phyloP scores from a whole-genome alignment of 2,888 invertebrate species.

The Drosophila borborema region DNA sequence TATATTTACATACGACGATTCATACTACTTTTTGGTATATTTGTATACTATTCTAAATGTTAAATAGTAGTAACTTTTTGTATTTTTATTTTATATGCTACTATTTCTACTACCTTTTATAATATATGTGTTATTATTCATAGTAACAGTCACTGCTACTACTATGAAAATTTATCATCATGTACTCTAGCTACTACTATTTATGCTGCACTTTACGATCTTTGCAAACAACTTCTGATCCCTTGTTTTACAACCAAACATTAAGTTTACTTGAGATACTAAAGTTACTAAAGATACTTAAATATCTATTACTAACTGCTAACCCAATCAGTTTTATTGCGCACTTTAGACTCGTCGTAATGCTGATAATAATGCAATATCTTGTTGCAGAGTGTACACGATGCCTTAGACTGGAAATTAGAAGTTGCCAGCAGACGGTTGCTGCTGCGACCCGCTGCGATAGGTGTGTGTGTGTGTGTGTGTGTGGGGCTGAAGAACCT shows the following conservation, averaged over 20 bases:
- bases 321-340: neutral
- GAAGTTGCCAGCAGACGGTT: conserved; percentile 9
- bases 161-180: neutral
- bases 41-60: neutral
- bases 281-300: neutral
- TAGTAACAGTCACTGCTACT: neutral
- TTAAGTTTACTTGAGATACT: neutral
- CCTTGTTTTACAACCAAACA: neutral
- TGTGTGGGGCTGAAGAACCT: conserved; percentile 18
- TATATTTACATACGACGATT: neutral
- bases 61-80: neutral
- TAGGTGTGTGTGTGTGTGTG: neutral
- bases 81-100: neutral
- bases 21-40: neutral
- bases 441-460: conserved; percentile 1
- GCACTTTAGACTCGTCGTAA: neutral
- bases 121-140: neutral
- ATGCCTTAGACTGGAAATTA: conserved; percentile 21
- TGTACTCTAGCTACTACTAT: neutral
- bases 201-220: neutral
- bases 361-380: neutral
- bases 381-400: conserved; percentile 25
- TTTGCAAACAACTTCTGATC: neutral
- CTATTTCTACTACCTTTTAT: neutral
- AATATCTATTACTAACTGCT: neutral